phyloP scores from a whole-genome alignment of 37 sponge, comb jelly and placozoan genomes.

The Spongilla lacustris region DNA sequence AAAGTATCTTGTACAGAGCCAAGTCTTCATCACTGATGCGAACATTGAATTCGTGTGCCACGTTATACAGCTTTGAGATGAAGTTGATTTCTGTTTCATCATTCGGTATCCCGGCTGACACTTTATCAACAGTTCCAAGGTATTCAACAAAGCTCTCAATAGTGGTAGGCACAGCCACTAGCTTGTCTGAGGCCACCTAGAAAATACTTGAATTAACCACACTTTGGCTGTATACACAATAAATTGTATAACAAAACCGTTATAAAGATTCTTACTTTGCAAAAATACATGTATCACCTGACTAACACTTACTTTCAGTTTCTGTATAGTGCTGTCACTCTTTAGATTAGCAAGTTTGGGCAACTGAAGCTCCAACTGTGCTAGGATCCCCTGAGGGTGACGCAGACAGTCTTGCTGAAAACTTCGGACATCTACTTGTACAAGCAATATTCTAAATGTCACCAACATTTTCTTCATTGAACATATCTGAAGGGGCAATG shows the following conservation, averaged over 20 bases:
- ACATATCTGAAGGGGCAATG: conserved; percentile 21
- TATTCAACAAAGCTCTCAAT: conserved; percentile 48
- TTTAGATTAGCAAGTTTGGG: conserved; percentile 40
- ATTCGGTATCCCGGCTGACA: conserved; percentile 24
- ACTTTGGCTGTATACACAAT: background rate
- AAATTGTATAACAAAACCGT: background rate
- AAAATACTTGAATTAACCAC: background rate
- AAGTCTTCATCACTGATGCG: conserved; percentile 42
- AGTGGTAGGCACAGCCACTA: conserved; percentile 24
- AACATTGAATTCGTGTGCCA: conserved; percentile 67
- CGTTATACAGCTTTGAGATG: conserved; percentile 58
- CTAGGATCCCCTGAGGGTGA: conserved; percentile 45
- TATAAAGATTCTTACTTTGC: too few relatives aligned
- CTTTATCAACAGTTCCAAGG: conserved; percentile 44
- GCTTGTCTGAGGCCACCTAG: conserved; percentile 35
- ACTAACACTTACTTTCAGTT: conserved; percentile 49
- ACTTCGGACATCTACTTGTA: conserved; percentile 30
- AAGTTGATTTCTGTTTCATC: conserved; percentile 37
- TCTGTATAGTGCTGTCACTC: conserved; percentile 24
- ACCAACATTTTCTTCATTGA: conserved; percentile 54
- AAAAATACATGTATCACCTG: too few relatives aligned
- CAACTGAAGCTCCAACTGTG: conserved; percentile 44
- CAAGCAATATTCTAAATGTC: conserved; percentile 49
- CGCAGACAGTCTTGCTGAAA: conserved; percentile 55
- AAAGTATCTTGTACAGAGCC: conserved; percentile 56